phyloP scores from a whole-genome alignment of 2,797 vertebrate genomes.

The Acanthurus leucopareius region DNA sequence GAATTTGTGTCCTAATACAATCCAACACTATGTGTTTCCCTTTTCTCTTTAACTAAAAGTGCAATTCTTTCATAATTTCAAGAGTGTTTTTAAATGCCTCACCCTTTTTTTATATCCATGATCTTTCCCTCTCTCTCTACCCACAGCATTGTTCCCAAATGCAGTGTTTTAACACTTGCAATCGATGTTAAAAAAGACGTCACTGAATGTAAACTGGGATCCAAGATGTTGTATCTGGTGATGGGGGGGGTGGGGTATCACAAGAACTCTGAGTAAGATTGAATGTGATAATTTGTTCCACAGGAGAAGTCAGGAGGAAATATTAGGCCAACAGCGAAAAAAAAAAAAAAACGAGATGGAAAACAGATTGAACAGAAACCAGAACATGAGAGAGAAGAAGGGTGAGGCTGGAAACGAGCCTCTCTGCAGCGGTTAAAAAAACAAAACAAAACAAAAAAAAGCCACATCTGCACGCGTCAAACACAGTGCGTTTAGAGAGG shows the following conservation, averaged over 20 bases:
- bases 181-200: background rate
- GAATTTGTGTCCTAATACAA: no score
- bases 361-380: slow-evolving; percentile 36
- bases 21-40: no score
- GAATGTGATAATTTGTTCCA: slow-evolving; percentile 11
- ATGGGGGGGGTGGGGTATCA: background rate
- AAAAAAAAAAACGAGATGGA: slow-evolving; percentile 23
- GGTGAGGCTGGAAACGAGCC: slow-evolving; percentile 36
- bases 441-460: slow-evolving; percentile 5
- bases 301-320: slow-evolving; percentile 14
- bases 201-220: background rate
- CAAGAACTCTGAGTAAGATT: background rate
- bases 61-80: no score
- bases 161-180: no score
- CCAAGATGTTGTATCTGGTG: background rate
- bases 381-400: slow-evolving; percentile 12
- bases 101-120: no score
- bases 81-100: background rate
- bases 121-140: background rate
- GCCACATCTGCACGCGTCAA: slow-evolving; percentile 44
- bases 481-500: background rate
- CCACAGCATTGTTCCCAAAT: no score
- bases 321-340: background rate
- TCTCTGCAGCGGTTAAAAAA: slow-evolving; percentile 8
- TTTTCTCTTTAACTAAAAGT: no score